phyloP scores from a whole-genome alignment of 2,113 vertebrate species.

The Casuarius casuarius region DNA sequence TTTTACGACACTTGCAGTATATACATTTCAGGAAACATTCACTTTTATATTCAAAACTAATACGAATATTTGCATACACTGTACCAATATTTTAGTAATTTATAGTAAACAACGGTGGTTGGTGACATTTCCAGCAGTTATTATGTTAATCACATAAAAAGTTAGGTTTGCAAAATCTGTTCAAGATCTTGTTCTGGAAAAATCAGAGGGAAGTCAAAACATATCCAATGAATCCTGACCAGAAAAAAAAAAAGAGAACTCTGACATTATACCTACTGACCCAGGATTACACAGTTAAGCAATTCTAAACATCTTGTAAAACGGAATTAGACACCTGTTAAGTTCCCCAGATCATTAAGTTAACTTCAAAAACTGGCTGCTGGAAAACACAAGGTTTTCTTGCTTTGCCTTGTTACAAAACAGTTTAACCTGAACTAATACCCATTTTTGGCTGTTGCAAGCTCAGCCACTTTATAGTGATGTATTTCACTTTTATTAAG shows the following conservation, averaged over 20 bases:
- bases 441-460: background rate
- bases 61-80: background rate
- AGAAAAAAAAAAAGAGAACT: background rate
- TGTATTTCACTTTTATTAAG: background rate
- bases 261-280: too few relatives aligned
- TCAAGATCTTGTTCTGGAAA: background rate
- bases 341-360: background rate
- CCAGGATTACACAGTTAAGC: background rate
- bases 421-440: background rate
- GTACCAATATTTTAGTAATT: background rate
- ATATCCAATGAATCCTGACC: background rate
- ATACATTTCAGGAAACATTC: background rate
- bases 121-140: background rate
- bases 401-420: background rate
- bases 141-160: too few relatives aligned
- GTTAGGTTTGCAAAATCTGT: background rate
- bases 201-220: background rate
- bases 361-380: background rate
- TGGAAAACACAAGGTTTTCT: background rate
- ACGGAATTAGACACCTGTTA: background rate
- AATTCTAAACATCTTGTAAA: background rate
- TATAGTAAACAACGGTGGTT: background rate
- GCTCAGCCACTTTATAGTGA: background rate
- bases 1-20: background rate
- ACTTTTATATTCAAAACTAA: background rate